Conservation (phyloP, 2,888 invertebrate species). For the Synanthedon tipuliformis region DNA sequence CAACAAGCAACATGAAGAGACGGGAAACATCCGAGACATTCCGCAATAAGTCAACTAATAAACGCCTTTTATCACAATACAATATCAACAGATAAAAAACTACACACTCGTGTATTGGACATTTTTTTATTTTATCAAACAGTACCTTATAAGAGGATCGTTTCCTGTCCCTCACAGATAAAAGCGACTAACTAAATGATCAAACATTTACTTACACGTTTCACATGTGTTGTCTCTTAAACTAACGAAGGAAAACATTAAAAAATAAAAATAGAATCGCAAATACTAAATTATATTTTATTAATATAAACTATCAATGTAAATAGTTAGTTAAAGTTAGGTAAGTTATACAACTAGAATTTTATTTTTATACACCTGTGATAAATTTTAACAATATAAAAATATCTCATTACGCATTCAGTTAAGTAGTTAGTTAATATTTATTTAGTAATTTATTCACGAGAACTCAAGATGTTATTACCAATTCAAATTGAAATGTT, state of each 20-base stretch:
- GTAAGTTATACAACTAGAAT: conserved; percentile 30
- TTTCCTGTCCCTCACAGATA: conserved; percentile 58
- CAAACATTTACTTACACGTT: conserved; percentile 1
- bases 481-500: background rate
- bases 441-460: conserved; percentile 1
- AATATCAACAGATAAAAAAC: background rate
- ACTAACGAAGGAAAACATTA: background rate
- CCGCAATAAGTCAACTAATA: background rate
- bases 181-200: conserved; percentile 2
- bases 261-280: conserved; percentile 25
- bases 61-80: background rate
- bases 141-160: conserved; percentile 24
- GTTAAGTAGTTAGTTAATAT: conserved; percentile 6
- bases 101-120: background rate
- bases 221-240: background rate
- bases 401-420: conserved; percentile 47
- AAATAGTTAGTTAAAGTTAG: conserved; percentile 34
- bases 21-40: conserved; percentile 58
- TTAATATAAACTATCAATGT: conserved; percentile 39
- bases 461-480: background rate
- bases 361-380: conserved; percentile 31
- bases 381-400: conserved; percentile 60
- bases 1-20: conserved; percentile 63
- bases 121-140: background rate
- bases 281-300: conserved; percentile 59